These are phyloP conservation scores for Lasioglossum baleicum DNA, from an alignment of 1,140 invertebrate species.

Conservation along the genomic window DNA sequence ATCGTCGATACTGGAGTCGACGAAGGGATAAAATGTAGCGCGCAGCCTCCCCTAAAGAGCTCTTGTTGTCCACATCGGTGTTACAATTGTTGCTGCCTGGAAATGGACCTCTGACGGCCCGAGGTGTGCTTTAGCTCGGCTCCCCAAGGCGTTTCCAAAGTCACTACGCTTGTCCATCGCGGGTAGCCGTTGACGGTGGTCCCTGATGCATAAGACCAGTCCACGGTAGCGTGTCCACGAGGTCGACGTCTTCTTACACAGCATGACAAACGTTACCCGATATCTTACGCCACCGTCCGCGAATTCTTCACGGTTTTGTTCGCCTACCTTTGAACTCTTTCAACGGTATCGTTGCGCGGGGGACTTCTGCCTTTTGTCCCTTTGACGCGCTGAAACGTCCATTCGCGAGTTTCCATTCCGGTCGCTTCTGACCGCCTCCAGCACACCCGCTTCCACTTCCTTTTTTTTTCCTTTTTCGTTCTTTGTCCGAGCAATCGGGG, in stretches of 20 bases:
- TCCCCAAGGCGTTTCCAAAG: background rate
- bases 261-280: conserved; percentile 72
- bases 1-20: too few species aligned
- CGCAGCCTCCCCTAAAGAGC: too few species aligned
- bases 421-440: background rate
- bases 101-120: background rate
- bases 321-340: conserved; percentile 18
- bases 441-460: background rate
- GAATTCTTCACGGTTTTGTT: conserved; percentile 19
- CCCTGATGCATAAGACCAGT: background rate
- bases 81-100: too few species aligned
- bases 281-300: conserved; percentile 37
- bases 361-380: background rate
- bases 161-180: background rate
- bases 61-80: too few species aligned
- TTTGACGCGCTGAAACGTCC: background rate
- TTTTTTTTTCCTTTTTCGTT: background rate
- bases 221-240: conserved; percentile 38
- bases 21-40: too few species aligned
- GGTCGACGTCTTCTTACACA: conserved; percentile 72
- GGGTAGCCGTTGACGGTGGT: background rate
- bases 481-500: background rate
- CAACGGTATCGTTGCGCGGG: background rate
- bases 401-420: background rate
- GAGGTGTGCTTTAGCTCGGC: background rate